Evolutionary conservation across 1,140 invertebrate species (phyloP), one percentile per base, ranked within the genome.

Genomic region (Heliconius melpomene): DNA sequence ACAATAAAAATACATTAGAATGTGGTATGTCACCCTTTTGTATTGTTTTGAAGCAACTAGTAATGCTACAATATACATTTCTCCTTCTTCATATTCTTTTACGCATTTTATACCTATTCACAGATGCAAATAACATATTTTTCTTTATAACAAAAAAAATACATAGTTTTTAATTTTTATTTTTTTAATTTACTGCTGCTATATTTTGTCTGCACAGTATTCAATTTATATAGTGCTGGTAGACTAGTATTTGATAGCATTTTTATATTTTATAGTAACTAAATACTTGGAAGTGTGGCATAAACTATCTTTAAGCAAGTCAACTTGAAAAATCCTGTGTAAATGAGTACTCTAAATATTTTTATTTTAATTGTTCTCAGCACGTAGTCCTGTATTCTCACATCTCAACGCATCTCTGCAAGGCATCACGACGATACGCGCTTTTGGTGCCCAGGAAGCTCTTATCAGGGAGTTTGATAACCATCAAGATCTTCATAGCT

Each of bases 361-460:
- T 36, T 46, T 6, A 16, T 16, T 46, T 0, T 5, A 7, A 16
- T 66, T 66, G 60, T n/a, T 66, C 7, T 2, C 88, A 97, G 97
- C 96, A 72, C 95, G 97, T 70, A 97, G 96, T 93, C 98, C 98
- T 1, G 96, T 99, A 40, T 98, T 98, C 93, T 97, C 97, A 13
- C 98, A 99, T 89, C 94, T 99, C 74, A 98, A 97, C 90, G 97
- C 98, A 36, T 97, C 98, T 0, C 93, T 99, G 1, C 97, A 98
- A 93, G 98, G 98, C 8, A 94, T 99, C 36, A 96, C 97, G 1
- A 99, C 98, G 0, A 98, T 99, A 75, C 95, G 98, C 79, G 98
- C 98, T 0, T 98, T 97, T 84, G 95, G 96, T 52, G 97, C 97
- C 0, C 96, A 98, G 91, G 95, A 96, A 83, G 96, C 97, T 76